Evolutionary conservation across 2,113 vertebrate species (phyloP).

Genomic region (Crotophaga sulcirostris): DNA sequence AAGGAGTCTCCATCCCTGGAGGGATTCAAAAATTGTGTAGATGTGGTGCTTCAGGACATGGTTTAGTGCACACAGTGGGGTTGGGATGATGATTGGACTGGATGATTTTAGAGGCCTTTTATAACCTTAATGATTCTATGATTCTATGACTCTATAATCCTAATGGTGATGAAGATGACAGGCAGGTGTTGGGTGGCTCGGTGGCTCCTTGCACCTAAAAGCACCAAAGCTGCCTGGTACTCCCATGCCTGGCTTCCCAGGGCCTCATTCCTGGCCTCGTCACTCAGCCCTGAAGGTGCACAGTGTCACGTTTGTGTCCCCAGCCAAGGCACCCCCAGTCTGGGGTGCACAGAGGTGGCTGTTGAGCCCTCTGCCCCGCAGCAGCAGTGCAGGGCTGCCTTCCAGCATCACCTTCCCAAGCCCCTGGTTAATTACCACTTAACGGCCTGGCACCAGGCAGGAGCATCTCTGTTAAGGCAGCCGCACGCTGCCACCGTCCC

Average conservation of each 20-base stretch:
- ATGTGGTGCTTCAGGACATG: no score
- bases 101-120: no score
- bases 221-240: not conserved
- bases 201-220: not conserved
- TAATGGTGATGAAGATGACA: not conserved
- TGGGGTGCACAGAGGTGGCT: not conserved
- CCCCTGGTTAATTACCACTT: not conserved
- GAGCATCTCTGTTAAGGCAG: not conserved
- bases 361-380: not conserved
- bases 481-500: not conserved
- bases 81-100: no score
- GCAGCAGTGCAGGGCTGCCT: not conserved
- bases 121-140: no score
- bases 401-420: not conserved
- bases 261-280: not conserved
- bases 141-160: no score
- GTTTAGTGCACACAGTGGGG: no score
- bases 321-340: not conserved
- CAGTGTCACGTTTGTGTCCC: not conserved
- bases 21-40: no score
- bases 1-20: no score
- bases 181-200: not conserved
- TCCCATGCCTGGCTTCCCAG: not conserved
- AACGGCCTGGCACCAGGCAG: not conserved
- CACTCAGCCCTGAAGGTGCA: fast-evolving